Base-by-base conservation (phyloP, 2,113 vertebrate species). In the Epinephelus fuscoguttatus region DNA sequence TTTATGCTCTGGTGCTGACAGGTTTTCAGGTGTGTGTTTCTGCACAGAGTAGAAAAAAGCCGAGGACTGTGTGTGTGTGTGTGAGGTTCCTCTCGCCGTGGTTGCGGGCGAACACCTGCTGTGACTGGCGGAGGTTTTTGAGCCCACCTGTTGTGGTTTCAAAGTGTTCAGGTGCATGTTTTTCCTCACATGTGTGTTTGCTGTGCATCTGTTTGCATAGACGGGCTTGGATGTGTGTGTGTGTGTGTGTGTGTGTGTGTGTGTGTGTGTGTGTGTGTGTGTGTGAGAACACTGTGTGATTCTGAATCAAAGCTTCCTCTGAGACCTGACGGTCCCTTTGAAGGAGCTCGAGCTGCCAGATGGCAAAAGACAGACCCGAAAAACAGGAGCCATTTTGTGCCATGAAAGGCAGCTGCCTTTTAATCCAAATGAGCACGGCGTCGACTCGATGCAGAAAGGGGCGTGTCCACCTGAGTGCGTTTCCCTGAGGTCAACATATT, bases 221-320 rank as follows among this genome's bases (percentile, higher is more conserved):
- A 52, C 64, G 70, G 67, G 75, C 57, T 57, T 53, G 61, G 64
- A n/a, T 13, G 59, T 63, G 59, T 12, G 1, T n/a, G 9, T 14
- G 2, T 30, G 71, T 33, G 76, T 63, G n/a, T 30, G 30, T 30
- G 2, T 60, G 19, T 52, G 45, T 80, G 63, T 69, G 49, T n/a
- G 55, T 53, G 61, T 64, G 33, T 9, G 59, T 63, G 59, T 7
- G 0, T n/a, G 9, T 9, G 2, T 30, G 71, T 23, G 73, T 63
- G n/a, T 23, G 0, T 61, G 4, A 61, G 40, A 37, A 62, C 69
- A n/a, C 27, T 37, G 78, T 84, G 69, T 67, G 84, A 79, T 73
- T 80, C 66, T 27, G 69, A 87, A 89, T 93, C 90, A 93, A 88
- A 92, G 83, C 77, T 67, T 86, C 81, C 81, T 91, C 81, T 90